Conservation (phyloP, 2,888 invertebrate species). For the Podotricha telesiphe region DNA sequence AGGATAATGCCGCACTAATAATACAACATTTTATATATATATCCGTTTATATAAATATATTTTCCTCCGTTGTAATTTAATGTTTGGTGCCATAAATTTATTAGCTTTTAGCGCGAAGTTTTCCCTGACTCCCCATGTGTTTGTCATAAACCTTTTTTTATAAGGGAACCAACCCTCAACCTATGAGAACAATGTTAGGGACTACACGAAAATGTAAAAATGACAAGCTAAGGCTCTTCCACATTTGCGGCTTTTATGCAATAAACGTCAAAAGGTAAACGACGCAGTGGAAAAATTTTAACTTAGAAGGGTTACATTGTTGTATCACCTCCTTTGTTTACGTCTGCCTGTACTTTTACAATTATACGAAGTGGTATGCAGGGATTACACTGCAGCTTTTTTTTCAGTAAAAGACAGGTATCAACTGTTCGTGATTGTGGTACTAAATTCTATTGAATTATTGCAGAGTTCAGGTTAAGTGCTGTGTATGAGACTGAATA, state of each 20-base stretch:
- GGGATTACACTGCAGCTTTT: slow-evolving; percentile 22
- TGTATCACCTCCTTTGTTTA: slow-evolving; percentile 40
- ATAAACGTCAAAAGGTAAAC: slow-evolving; percentile 53
- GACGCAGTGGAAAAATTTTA: slow-evolving; percentile 40
- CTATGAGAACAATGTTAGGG: slow-evolving; percentile 52
- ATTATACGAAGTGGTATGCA: slow-evolving; percentile 41
- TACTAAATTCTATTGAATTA: neutral
- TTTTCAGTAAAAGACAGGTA: neutral
- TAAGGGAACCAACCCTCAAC: slow-evolving; percentile 61
- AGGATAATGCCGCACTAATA: neutral
- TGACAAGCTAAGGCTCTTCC: slow-evolving; percentile 61
- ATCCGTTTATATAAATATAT: slow-evolving; percentile 18
- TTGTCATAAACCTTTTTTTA: slow-evolving; percentile 78
- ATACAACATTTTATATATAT: slow-evolving; percentile 22
- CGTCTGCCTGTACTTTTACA: slow-evolving; percentile 39
- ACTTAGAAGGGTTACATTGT: slow-evolving; percentile 44
- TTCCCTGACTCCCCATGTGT: slow-evolving; percentile 63
- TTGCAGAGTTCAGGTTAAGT: neutral
- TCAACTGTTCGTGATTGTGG: neutral
- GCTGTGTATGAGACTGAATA: neutral
- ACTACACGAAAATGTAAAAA: slow-evolving; percentile 57
- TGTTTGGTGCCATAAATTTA: slow-evolving; percentile 45
- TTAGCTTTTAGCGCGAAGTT: slow-evolving; percentile 49
- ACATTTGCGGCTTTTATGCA: slow-evolving; percentile 60
- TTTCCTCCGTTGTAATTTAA: slow-evolving; percentile 35